Percentiles rank a stretch among this genome's conserved stretches.
These are phyloP conservation scores for Scytalopus superciliaris DNA, from an alignment of 2,113 vertebrate genomes.

Conservation along the genomic window DNA sequence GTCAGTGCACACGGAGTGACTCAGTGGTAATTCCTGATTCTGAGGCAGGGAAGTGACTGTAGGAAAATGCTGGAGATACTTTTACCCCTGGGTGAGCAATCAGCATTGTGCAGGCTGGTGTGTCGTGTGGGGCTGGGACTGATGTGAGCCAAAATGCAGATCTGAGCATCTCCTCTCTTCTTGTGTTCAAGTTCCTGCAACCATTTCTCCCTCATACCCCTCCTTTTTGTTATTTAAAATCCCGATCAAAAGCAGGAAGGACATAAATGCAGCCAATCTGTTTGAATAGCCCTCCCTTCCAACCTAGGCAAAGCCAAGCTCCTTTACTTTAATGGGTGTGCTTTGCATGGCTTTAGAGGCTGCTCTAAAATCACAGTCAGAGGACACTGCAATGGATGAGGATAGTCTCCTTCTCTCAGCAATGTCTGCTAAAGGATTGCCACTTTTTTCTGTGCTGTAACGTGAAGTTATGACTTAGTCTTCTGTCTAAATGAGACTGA, in stretches of 20 bases:
- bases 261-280: background rate
- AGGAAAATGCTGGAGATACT: background rate
- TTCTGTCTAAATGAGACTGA: background rate
- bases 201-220: background rate
- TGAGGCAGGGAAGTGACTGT: background rate
- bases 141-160: accelerated
- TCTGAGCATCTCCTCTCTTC: background rate
- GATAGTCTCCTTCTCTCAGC: background rate
- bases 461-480: background rate
- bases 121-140: accelerated
- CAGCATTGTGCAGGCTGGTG: accelerated
- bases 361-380: background rate
- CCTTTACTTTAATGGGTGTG: background rate
- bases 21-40: background rate
- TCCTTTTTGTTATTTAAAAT: background rate
- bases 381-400: accelerated
- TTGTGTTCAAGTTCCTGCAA: background rate
- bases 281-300: background rate
- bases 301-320: background rate
- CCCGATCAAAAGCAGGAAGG: background rate
- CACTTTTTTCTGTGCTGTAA: background rate
- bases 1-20: background rate
- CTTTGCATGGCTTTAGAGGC: background rate
- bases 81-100: background rate
- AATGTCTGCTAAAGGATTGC: background rate